Conservation (phyloP, 2,888 invertebrate species). For the Chamaedrilus cognettii region DNA sequence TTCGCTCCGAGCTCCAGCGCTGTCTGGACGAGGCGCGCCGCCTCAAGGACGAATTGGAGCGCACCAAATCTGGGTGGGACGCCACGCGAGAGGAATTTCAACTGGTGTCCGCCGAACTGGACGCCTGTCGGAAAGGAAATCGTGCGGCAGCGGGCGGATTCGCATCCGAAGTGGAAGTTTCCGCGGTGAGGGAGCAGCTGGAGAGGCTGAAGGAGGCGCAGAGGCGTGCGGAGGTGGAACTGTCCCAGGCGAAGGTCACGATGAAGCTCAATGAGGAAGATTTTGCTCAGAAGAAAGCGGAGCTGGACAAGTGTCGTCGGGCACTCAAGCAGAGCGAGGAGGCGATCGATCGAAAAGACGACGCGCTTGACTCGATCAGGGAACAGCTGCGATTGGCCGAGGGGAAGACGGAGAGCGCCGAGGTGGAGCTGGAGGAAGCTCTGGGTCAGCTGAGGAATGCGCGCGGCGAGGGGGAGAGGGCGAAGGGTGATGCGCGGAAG, state of each 20-base stretch:
- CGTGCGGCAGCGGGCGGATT: neutral
- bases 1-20: too few relatives aligned
- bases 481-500: too few relatives aligned
- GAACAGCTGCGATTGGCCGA: too few relatives aligned
- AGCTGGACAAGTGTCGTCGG: neutral
- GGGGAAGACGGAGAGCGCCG: too few relatives aligned
- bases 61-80: neutral
- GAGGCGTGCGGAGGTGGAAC: neutral
- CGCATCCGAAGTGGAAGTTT: neutral
- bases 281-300: neutral
- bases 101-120: too few relatives aligned
- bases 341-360: too few relatives aligned
- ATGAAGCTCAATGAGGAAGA: neutral
- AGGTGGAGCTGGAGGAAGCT: neutral
- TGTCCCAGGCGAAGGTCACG: neutral
- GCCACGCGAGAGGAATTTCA: neutral
- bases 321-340: neutral
- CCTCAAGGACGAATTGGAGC: neutral
- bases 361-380: too few relatives aligned
- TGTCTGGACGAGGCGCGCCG: neutral
- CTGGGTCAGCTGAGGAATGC: neutral
- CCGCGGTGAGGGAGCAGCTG: neutral
- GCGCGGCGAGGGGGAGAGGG: neutral
- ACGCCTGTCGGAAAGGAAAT: neutral
- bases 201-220: neutral